Evolutionary conservation across 2,888 invertebrate species (phyloP), one percentile per base, ranked within the genome.

Genomic region (Steinernema carpocapsae): DNA sequence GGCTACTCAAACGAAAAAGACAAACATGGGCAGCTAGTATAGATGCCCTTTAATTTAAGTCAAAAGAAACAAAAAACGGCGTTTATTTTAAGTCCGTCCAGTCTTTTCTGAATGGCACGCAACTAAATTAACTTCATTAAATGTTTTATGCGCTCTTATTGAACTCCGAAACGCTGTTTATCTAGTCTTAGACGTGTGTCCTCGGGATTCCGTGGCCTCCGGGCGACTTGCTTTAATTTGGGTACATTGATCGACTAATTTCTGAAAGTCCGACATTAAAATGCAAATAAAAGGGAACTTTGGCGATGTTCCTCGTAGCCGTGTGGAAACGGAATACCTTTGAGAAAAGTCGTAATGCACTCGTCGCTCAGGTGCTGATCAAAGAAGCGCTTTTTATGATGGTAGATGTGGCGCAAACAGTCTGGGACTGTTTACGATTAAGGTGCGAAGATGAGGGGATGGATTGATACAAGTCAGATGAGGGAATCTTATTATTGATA

Each of bases 61-160:
- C 37, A 37, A 37, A 3, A 37, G 37, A 37, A 37, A 37, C 37
- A 37, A 10, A 37, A 37, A 12, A 32, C 10, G 14, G 10, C 64
- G 64, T 64, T 29, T 17, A 64, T 64, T 64, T 26, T 26, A 32
- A 22, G 64, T 32, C 17, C 37, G 29, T 7, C 12, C 17, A 26
- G 29, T 26, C 22, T 17, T 64, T 64, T 64, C 64, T 64, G 64
- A 64, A 64, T 64, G 64, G 64, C 64, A 32, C 64, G 64, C 64
- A 64, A 64, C 29, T 64, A 64, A 64, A 64, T 64, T 64, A 32
- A 64, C 64, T 64, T 64, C 64, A 64, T 64, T 64, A 64, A 64
- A 32, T 64, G 64, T 22, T 56, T 64, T 64, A 64, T 64, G 64
- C 32, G 64, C 64, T 32, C 32, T 32, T 64, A 64, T 64, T 64